A percentile compares a stretch with the other conserved stretches of the same genome.
phyloP scores from a whole-genome alignment of 1,140 invertebrate genomes.

The Gonatopus flavifemur region DNA sequence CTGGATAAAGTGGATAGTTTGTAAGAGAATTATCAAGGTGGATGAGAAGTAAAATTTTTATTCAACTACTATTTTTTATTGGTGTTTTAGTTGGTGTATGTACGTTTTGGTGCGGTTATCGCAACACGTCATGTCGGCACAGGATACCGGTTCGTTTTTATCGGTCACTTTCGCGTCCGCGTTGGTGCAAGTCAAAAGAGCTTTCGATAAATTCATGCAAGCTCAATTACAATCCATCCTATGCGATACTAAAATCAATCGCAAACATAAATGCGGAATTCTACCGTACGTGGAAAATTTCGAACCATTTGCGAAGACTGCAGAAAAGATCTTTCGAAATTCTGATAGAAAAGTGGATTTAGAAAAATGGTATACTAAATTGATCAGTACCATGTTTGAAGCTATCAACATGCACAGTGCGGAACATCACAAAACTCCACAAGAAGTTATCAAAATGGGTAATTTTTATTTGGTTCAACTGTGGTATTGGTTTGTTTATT shows the following conservation, averaged over 20 bases:
- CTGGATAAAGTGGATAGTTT: constrained; percentile 87
- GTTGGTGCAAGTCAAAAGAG: constrained; percentile 90
- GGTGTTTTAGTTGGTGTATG: constrained; percentile 77
- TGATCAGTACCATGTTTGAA: constrained; percentile 86
- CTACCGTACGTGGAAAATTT: constrained; percentile 91
- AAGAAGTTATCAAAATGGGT: constrained; percentile 93
- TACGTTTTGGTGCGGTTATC: constrained; percentile 87
- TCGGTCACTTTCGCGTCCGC: constrained; percentile 87
- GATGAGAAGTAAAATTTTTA: neutral
- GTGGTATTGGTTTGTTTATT: neutral
- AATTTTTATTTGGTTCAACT: constrained; percentile 24
- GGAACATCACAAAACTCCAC: constrained; percentile 91
- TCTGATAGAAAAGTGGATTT: constrained; percentile 90
- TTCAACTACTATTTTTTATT: neutral
- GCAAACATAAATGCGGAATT: constrained; percentile 86
- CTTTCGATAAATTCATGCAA: constrained; percentile 92
- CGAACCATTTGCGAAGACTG: constrained; percentile 81
- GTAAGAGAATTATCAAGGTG: constrained; percentile 58
- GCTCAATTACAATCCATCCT: constrained; percentile 81
- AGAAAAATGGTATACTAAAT: constrained; percentile 90
- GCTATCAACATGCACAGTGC: constrained; percentile 77
- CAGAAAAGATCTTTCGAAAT: constrained; percentile 85
- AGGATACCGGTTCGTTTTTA: constrained; percentile 89
- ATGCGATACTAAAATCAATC: constrained; percentile 71
- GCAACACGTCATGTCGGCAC: constrained; percentile 86